Evolutionary conservation across 2,797 vertebrate species (phyloP).

Genomic region (Eulemur mongoz): DNA sequence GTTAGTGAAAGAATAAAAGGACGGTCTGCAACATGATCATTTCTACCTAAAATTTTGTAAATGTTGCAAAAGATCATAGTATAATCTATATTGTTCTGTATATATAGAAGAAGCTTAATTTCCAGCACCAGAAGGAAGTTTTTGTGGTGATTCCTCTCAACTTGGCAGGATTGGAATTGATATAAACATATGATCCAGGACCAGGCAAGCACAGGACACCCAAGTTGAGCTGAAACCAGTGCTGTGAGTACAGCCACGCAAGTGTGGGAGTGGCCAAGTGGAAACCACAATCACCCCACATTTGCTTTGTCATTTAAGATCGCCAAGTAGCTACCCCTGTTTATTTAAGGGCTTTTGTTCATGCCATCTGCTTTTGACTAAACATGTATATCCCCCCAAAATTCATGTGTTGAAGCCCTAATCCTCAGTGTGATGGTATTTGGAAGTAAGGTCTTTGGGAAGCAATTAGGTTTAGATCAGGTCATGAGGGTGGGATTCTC

Average conservation of each 20-base stretch:
- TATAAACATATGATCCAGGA: not conserved
- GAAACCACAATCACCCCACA: not conserved
- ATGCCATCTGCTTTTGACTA: not conserved
- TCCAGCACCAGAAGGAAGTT: not conserved
- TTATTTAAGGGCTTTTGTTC: not conserved
- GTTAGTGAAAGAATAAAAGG: slow-evolving; percentile 4
- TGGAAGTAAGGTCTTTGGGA: not conserved
- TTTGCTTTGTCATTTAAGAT: not conserved
- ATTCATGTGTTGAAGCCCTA: not conserved
- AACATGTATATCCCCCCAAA: not conserved
- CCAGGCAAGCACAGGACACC: not conserved
- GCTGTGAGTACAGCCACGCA: not conserved
- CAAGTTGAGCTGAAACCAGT: not conserved
- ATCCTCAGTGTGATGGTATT: not conserved
- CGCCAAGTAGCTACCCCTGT: not conserved
- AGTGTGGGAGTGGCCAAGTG: not conserved
- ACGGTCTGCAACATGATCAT: not conserved
- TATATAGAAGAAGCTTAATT: not conserved
- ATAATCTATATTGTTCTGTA: not conserved
- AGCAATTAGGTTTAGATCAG: not conserved
- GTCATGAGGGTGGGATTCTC: not conserved
- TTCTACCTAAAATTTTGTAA: not conserved
- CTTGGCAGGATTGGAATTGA: not conserved
- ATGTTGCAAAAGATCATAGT: not conserved
- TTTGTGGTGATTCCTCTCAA: not conserved